Conservation (phyloP, 2,113 vertebrate species). For the Hippocampus zosterae region DNA sequence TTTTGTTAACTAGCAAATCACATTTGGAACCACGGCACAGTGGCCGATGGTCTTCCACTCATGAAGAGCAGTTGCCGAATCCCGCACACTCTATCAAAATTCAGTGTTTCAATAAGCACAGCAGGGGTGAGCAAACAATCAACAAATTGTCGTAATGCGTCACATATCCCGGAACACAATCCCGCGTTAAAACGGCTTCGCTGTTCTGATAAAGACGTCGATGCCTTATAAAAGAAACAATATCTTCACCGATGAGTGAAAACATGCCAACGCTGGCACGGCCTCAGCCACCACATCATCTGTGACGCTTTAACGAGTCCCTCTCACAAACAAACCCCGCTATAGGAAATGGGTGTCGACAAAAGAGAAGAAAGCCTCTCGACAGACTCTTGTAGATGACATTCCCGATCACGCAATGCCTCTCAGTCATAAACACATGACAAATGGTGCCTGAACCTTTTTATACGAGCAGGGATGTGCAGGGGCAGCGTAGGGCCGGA, state of each 20-base stretch:
- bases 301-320: slow-evolving; percentile 64
- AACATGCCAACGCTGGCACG: slow-evolving; percentile 25
- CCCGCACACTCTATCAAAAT: no score
- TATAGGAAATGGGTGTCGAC: slow-evolving; percentile 59
- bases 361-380: slow-evolving; percentile 76
- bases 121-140: not conserved
- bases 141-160: not conserved
- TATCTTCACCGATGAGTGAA: slow-evolving; percentile 36
- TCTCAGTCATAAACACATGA: slow-evolving; percentile 98
- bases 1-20: no score
- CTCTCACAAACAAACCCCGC: slow-evolving; percentile 60
- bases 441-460: slow-evolving; percentile 99
- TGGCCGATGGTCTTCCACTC: no score
- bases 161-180: not conserved
- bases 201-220: slow-evolving; percentile 15
- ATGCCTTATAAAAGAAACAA: slow-evolving; percentile 35
- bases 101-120: not conserved
- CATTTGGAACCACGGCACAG: no score
- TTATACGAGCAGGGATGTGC: slow-evolving; percentile 99
- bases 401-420: slow-evolving; percentile 91
- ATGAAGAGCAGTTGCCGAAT: no score
- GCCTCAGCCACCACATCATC: slow-evolving; percentile 53
- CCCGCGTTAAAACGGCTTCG: not conserved
- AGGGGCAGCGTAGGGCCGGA: slow-evolving; percentile 90
- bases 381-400: slow-evolving; percentile 84